phyloP scores from a whole-genome alignment of 2,797 vertebrate genomes.

The Pogonophryne albipinna region DNA sequence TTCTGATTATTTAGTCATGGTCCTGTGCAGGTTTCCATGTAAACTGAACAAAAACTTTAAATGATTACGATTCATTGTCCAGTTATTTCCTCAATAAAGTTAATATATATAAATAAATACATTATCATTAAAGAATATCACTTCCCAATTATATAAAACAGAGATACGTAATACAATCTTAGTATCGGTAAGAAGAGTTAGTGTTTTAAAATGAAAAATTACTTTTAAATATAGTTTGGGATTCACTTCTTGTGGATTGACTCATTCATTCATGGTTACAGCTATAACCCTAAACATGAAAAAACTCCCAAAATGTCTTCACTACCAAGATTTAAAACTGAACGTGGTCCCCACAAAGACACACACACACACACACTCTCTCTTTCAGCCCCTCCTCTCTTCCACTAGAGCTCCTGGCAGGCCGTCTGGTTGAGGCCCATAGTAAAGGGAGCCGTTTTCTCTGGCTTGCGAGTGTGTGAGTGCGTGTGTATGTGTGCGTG shows the following conservation, averaged over 20 bases:
- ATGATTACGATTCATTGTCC: neutral
- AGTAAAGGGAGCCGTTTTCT: slow-evolving; percentile 76
- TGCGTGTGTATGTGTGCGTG: slow-evolving; percentile 43
- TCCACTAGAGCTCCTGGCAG: slow-evolving; percentile 70
- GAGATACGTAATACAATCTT: neutral
- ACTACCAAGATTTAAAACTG: slow-evolving; percentile 3
- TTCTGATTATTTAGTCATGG: no score
- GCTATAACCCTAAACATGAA: neutral
- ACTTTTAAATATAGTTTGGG: neutral
- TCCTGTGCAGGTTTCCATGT: no score
- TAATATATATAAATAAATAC: no score
- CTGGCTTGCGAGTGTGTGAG: slow-evolving; percentile 55
- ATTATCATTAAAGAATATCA: neutral
- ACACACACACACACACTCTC: slow-evolving; percentile 18
- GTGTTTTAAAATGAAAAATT: neutral
- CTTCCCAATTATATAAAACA: neutral
- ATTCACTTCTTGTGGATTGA: neutral
- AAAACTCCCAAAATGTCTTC: neutral
- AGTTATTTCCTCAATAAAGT: neutral
- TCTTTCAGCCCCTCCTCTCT: slow-evolving; percentile 66
- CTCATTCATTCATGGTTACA: neutral
- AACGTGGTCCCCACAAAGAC: slow-evolving; percentile 23
- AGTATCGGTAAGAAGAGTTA: neutral
- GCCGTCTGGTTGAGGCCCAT: slow-evolving; percentile 80
- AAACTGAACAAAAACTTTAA: no score